These are phyloP conservation scores for Hypomecis atomaria DNA, from an alignment of 2,888 invertebrate genomes.

Conservation along the genomic window DNA sequence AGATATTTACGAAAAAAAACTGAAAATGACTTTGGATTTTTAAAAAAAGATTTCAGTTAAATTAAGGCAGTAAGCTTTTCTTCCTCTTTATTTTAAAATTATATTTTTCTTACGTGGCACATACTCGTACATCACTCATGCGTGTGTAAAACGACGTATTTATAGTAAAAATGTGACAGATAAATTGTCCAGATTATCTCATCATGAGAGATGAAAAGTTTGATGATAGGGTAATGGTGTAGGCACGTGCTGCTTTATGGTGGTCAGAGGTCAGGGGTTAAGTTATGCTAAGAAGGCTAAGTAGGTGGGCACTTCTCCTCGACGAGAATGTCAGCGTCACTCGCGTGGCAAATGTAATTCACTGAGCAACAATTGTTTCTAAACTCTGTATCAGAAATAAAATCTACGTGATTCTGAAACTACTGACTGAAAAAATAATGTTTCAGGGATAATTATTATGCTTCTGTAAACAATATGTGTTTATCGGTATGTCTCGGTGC, in stretches of 20 bases:
- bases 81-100: slow-evolving; percentile 19
- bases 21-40: too few relatives aligned
- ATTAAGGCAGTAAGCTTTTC: too few relatives aligned
- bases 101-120: slow-evolving; percentile 19
- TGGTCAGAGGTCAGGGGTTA: slow-evolving; percentile 31
- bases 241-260: slow-evolving; percentile 39
- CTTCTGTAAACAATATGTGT: too few relatives aligned
- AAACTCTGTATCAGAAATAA: too few relatives aligned
- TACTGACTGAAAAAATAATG: too few relatives aligned
- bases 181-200: slow-evolving; percentile 69
- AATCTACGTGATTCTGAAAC: too few relatives aligned
- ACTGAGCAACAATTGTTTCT: too few relatives aligned
- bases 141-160: slow-evolving; percentile 32
- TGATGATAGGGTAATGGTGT: slow-evolving; percentile 36
- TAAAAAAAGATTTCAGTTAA: too few relatives aligned
- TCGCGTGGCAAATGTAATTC: too few relatives aligned
- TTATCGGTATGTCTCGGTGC: too few relatives aligned
- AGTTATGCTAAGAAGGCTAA: not conserved
- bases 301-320: not conserved
- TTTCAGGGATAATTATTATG: too few relatives aligned
- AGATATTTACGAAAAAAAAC: too few relatives aligned
- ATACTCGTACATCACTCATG: slow-evolving; percentile 31
- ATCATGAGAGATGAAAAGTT: slow-evolving; percentile 52
- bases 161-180: slow-evolving; percentile 58
- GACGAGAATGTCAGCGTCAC: not conserved